phyloP scores from a whole-genome alignment of 30 jellyfish, hydroid and myxozoan species.

The Aurelia sp. region DNA sequence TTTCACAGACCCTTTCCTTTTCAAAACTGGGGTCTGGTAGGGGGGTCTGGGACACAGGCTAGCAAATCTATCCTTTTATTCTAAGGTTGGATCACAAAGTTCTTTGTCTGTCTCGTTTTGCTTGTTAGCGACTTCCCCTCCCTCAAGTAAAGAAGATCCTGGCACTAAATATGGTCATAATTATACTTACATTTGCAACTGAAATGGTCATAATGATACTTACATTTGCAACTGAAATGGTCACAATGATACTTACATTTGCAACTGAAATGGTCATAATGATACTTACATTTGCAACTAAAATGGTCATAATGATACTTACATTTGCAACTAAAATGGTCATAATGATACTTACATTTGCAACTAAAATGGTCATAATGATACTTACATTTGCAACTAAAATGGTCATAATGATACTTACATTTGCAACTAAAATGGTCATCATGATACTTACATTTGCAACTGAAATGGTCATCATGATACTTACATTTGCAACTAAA shows the following conservation, averaged over 20 bases:
- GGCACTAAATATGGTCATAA: too few species aligned
- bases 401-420: constrained; percentile 47
- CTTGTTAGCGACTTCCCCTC: too few species aligned
- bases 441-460: constrained; percentile 75
- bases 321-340: constrained; percentile 81
- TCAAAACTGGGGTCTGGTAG: too few species aligned
- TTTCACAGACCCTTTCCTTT: too few species aligned
- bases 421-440: constrained; percentile 77
- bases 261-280: constrained; percentile 49
- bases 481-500: constrained; percentile 85
- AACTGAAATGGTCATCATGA: constrained; percentile 33
- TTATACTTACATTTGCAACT: constrained; percentile 81
- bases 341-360: constrained; percentile 76
- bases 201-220: constrained; percentile 42
- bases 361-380: constrained; percentile 33
- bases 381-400: constrained; percentile 84
- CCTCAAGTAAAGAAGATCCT: too few species aligned
- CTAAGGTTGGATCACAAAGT: too few species aligned
- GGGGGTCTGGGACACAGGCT: too few species aligned
- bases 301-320: constrained; percentile 40
- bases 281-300: constrained; percentile 83
- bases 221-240: constrained; percentile 82
- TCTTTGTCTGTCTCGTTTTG: too few species aligned
- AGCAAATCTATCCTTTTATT: too few species aligned
- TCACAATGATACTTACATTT: constrained; percentile 70